These are phyloP conservation scores for Lithobates pipiens DNA, from an alignment of 2,797 vertebrate genomes.

Conservation along the genomic window DNA sequence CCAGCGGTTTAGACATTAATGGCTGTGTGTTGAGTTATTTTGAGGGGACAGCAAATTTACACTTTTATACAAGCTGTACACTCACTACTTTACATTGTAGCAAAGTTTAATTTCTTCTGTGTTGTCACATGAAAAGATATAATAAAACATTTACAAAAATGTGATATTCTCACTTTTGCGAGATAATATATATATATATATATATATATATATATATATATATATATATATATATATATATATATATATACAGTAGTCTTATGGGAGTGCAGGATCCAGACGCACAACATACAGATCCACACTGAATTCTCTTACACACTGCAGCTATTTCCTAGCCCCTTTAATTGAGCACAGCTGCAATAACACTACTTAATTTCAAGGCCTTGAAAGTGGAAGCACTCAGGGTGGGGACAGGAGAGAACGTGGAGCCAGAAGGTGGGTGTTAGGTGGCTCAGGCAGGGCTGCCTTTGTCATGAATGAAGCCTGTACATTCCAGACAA, in stretches of 20 bases:
- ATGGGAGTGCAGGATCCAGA: not conserved
- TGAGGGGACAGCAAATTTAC: too few relatives aligned
- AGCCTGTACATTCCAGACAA: slow-evolving; percentile 6
- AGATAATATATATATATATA: too few relatives aligned
- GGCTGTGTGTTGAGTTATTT: too few relatives aligned
- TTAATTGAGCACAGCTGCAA: slow-evolving; percentile 80
- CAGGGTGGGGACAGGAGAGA: slow-evolving; percentile 6
- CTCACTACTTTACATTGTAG: too few relatives aligned
- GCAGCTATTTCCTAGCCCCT: slow-evolving; percentile 48
- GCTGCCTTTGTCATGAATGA: slow-evolving; percentile 23
- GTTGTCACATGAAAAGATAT: too few relatives aligned
- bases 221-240: too few relatives aligned
- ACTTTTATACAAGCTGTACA: too few relatives aligned
- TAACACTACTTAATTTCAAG: slow-evolving; percentile 78
- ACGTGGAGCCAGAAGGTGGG: slow-evolving; percentile 26
- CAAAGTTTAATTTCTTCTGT: too few relatives aligned
- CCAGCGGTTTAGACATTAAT: too few relatives aligned
- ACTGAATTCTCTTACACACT: slow-evolving; percentile 29
- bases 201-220: too few relatives aligned
- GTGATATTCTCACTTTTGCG: too few relatives aligned
- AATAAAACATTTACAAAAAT: too few relatives aligned
- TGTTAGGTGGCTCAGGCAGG: slow-evolving; percentile 11
- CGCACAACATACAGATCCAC: not conserved
- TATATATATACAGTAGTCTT: not conserved
- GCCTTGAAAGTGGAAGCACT: slow-evolving; percentile 59